Evolutionary conservation across 2,888 invertebrate species (phyloP).

Genomic region (Clepsis dumicolana): DNA sequence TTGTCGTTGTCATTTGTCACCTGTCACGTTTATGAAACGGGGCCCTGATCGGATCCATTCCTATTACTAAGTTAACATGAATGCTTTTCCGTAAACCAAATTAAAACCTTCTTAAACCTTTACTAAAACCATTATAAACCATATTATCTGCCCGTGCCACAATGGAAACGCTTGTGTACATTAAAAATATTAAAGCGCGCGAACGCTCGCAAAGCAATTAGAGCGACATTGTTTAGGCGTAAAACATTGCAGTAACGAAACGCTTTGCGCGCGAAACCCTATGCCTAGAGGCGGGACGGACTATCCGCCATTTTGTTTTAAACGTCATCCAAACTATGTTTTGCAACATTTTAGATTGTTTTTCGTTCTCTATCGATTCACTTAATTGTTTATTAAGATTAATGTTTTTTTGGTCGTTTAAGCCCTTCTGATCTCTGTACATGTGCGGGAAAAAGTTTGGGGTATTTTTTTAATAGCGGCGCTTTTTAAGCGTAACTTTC

Average conservation of each 20-base stretch:
- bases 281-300: background rate
- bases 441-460: constrained; percentile 4
- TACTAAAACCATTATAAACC: no score
- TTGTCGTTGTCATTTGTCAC: no score
- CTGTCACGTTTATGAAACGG: no score
- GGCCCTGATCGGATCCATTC: no score
- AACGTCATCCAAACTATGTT: background rate
- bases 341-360: background rate
- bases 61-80: no score
- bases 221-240: constrained; percentile 52
- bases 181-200: constrained; percentile 50
- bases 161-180: constrained; percentile 41
- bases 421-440: background rate
- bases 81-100: no score
- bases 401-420: background rate
- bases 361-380: background rate
- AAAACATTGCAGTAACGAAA: constrained; percentile 38
- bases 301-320: constrained; percentile 19
- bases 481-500: constrained; percentile 25
- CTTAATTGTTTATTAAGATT: background rate
- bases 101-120: no score
- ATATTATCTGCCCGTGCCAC: no score
- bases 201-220: constrained; percentile 51
- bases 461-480: constrained; percentile 15
- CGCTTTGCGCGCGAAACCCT: constrained; percentile 36